Evolutionary conservation across 2,113 vertebrate genomes (phyloP), one percentile per base, ranked within the genome.

Genomic region (Willisornis vidua): DNA sequence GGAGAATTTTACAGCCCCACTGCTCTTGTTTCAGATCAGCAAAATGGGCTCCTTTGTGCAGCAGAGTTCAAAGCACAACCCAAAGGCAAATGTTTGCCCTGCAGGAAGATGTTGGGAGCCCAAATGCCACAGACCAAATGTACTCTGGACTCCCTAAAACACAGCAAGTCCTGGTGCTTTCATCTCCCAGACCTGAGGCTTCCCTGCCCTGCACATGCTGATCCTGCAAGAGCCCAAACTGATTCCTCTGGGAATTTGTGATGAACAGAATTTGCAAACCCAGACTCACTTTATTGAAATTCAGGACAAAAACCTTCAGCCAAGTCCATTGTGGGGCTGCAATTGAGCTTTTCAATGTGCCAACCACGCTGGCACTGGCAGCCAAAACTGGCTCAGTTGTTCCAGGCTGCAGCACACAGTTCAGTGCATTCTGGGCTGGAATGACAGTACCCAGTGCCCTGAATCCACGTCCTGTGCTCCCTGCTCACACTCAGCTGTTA

Each of bases 61-160:
- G 71, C 31, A 25, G 62, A 91, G 85, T 83, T 95, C 85, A 93
- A 96, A 96, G 94, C 71, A 91, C 66, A 71, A 80, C 63, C n/a
- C 79, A 82, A 68, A 63, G 70, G 76, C 88, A 93, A 96, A 89
- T 35, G 48, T 79, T 88, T 89, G 63, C 87, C 85, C 73, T 52
- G 45, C 28, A 93, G 80, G 83, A 92, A 85, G 68, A 90, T 57
- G 31, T 46, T 65, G 55, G 76, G 73, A 95, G 52, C 54, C 68
- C 61, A 61, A 81, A 80, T 13, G 58, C 45, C 1, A 74, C 41
- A 63, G 29, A 70, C 31, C 51, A 57, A 26, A 49, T n/a, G n/a
- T 37, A 43, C 67, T 88, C 29, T 68, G 80, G 90, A 33, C 84
- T 87, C 77, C 61, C 43, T 57, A 52, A 52, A 78, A 82, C 54